Conservation (phyloP, 2,113 vertebrate genomes). For the Thryonomys swinderianus region DNA sequence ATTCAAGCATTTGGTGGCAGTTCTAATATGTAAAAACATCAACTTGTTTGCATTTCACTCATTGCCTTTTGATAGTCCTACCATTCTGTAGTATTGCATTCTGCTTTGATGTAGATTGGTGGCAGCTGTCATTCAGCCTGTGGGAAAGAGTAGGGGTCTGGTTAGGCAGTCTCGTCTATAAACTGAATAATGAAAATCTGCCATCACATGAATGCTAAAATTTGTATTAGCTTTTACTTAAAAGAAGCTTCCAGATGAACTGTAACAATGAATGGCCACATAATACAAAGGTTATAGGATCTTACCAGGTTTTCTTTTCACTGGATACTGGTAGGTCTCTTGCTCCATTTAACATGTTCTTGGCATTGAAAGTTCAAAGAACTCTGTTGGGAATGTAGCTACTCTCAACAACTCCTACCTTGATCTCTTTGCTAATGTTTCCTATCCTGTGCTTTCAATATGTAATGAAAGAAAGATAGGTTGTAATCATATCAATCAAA, state of each 20-base stretch:
- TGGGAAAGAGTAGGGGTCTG: background rate
- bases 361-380: background rate
- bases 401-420: background rate
- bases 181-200: slow-evolving; percentile 5
- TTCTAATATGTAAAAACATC: background rate
- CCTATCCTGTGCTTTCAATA: background rate
- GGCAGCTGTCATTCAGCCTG: background rate
- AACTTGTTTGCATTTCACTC: background rate
- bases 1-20: background rate
- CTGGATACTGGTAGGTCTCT: background rate
- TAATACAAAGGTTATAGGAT: background rate
- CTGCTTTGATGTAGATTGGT: slow-evolving; percentile 9
- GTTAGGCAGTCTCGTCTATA: background rate
- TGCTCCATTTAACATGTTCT: background rate
- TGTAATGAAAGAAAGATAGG: background rate
- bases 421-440: background rate
- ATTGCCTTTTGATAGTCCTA: background rate
- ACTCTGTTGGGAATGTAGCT: background rate
- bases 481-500: background rate
- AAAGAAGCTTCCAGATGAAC: background rate
- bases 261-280: background rate
- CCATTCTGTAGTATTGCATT: background rate
- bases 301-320: background rate
- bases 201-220: background rate
- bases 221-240: background rate